Base-by-base conservation (phyloP, 2,888 invertebrate species). In the Oithona nana region DNA sequence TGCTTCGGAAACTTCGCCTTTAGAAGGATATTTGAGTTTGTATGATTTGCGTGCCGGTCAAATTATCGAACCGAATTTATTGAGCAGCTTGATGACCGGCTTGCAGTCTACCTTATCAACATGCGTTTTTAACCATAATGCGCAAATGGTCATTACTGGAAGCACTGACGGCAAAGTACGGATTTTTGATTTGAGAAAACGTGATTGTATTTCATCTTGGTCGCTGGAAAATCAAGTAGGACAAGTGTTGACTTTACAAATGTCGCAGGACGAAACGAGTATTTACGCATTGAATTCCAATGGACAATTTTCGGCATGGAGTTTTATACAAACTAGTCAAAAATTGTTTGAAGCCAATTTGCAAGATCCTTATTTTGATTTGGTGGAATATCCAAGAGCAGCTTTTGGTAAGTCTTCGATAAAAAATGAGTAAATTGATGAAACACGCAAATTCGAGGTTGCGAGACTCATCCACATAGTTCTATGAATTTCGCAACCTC, bases 101-200 rank as follows among this genome's bases (percentile, higher is more conserved):
- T 24, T 13, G 2, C 30, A 22, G 22, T 30, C 30, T 20, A 48
- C 22, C 30, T 48, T 48, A 29, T 24, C 78, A 1, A 75, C 77
- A 57, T 78, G 77, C 59, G 71, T 75, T 0, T 79, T 78, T 69
- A 80, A 80, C 69, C 79, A 79, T 66, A 79, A 78, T 68, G 80
- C 80, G 6, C 78, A 79, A 67, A 70, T 80, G 22, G 68, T 80
- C 48, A 72, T 80, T 28, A 76, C 78, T 39, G 81, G 80, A 29
- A 73, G 77, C 22, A 78, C 75, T 1, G 80, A 81, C 70, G 81
- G 81, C 8, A 73, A 74, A 57, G 74, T 80, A 62, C 70, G 78
- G 52, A 75, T 80, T 60, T 77, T 78, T 68, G 80, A 80, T 70
- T 68, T 79, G 54, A 71, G 77, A 31, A 73, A 76, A 64, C 74